Conservation (phyloP, 2,797 vertebrate genomes). For the Gallinago stenura region DNA sequence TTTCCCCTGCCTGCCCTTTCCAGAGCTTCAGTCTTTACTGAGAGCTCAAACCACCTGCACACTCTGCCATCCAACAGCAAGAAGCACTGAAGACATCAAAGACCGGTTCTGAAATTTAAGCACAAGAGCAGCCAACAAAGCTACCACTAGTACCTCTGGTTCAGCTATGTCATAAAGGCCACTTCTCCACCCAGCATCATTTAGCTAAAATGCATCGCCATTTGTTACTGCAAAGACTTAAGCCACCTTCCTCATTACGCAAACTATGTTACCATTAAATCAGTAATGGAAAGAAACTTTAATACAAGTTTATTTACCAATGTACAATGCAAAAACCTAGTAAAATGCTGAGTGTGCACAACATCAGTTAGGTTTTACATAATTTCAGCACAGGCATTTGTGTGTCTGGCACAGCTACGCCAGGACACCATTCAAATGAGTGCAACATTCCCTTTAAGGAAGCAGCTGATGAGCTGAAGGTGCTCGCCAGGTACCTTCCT, state of each 20-base stretch:
- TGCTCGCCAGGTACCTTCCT: background rate
- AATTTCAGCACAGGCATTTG: background rate
- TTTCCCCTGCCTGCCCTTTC: background rate
- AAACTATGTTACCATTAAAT: background rate
- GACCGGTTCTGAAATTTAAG: background rate
- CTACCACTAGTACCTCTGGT: background rate
- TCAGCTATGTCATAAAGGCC: background rate
- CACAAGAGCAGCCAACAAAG: background rate
- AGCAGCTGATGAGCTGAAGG: background rate
- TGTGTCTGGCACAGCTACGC: slow-evolving; percentile 9
- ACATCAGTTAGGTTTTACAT: slow-evolving; percentile 3
- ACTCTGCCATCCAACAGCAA: background rate
- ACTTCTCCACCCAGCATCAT: background rate
- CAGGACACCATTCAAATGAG: background rate
- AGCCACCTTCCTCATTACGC: background rate
- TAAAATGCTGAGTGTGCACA: slow-evolving; percentile 39
- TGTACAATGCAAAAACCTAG: slow-evolving; percentile 44
- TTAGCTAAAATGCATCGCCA: background rate
- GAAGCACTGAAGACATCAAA: background rate
- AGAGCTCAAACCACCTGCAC: background rate
- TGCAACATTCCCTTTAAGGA: slow-evolving; percentile 37
- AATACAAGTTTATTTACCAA: slow-evolving; percentile 57
- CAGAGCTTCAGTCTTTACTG: background rate
- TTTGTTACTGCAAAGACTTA: background rate
- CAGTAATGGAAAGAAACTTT: slow-evolving; percentile 2